Evolutionary conservation across 1,140 invertebrate species (phyloP).

Genomic region (Meloidogyne floridensis): DNA sequence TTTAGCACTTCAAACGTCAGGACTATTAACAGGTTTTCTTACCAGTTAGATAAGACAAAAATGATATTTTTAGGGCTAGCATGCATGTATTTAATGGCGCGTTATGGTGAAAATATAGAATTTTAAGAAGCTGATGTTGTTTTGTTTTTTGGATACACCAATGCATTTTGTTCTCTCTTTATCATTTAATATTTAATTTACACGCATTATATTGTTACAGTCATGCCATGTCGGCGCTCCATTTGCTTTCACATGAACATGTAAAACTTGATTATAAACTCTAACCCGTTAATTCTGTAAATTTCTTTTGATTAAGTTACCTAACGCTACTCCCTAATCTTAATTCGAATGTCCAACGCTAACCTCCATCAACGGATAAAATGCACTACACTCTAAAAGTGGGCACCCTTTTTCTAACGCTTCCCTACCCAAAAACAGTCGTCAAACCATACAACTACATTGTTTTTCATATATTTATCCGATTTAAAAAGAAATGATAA

Average conservation of each 20-base stretch:
- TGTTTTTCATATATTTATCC: not conserved
- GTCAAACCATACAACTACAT: no score
- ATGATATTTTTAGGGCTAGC: conserved; percentile 35
- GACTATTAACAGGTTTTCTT: conserved; percentile 35
- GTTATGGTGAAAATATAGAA: conserved; percentile 55
- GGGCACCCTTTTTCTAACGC: no score
- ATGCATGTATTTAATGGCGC: conserved; percentile 57
- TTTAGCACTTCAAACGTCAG: conserved; percentile 53
- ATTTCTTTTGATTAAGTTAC: no score
- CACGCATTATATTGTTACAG: not conserved
- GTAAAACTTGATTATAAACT: no score
- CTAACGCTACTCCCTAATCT: no score
- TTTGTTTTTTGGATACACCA: not conserved
- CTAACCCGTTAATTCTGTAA: no score
- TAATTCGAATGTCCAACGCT: no score
- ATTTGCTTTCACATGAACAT: not conserved
- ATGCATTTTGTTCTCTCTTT: not conserved
- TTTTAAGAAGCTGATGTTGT: conserved; percentile 15
- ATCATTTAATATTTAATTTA: not conserved
- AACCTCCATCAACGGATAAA: no score
- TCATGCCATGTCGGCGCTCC: not conserved
- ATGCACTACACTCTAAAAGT: no score
- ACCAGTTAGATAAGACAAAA: not conserved
- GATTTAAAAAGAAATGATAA: not conserved
- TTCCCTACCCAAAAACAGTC: no score